Percentiles rank a stretch among this genome's conserved stretches.
phyloP scores from a whole-genome alignment of 1,140 invertebrate genomes.

The Saccostrea glomerata region DNA sequence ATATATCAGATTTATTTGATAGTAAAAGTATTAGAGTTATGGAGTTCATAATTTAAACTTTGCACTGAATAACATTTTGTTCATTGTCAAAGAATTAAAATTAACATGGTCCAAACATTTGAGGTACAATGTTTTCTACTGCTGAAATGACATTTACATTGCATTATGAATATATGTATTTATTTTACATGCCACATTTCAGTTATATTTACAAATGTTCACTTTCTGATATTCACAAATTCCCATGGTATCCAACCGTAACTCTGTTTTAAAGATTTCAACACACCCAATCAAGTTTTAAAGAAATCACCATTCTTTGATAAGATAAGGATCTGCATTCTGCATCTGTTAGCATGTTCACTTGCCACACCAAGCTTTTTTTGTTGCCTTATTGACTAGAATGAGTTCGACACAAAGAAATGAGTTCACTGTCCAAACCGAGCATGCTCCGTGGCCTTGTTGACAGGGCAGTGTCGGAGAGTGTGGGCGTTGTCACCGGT shows the following conservation, averaged over 20 bases:
- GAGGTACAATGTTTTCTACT: too few species aligned
- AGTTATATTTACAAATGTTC: background rate
- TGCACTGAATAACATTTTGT: too few species aligned
- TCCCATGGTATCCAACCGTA: background rate
- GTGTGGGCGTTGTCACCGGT: conserved; percentile 82
- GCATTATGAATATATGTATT: background rate
- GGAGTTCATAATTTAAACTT: too few species aligned
- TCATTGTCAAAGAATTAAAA: too few species aligned
- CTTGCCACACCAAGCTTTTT: too few species aligned
- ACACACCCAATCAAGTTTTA: background rate
- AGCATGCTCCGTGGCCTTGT: background rate
- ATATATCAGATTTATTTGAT: too few species aligned
- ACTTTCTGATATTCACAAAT: background rate
- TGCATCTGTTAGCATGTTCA: too few species aligned
- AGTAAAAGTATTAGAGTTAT: too few species aligned
- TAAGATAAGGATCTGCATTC: background rate
- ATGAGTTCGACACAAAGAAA: too few species aligned
- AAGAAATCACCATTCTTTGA: background rate
- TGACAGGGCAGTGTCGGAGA: conserved; percentile 73
- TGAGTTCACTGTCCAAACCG: background rate
- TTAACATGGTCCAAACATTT: too few species aligned
- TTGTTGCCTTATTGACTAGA: too few species aligned
- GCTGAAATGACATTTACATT: too few species aligned
- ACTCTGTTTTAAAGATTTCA: background rate
- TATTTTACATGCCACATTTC: background rate